Evolutionary conservation across 1,140 invertebrate species (phyloP).

Genomic region (Medauroidea extradentata): DNA sequence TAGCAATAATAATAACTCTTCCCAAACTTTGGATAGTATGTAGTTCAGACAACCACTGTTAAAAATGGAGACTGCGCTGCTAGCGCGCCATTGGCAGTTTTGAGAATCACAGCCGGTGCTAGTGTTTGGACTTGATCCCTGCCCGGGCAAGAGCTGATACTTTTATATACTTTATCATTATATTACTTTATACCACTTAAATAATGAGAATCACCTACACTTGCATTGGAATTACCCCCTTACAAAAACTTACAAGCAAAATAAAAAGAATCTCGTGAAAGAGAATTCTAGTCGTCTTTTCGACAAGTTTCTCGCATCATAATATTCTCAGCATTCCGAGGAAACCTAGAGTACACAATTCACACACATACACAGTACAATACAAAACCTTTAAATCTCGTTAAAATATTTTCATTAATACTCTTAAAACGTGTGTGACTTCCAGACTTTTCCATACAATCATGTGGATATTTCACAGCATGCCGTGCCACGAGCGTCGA

Average conservation of each 20-base stretch:
- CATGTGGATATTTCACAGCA: conserved; percentile 14
- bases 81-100: conserved; percentile 19
- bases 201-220: conserved; percentile 20
- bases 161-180: conserved; percentile 13
- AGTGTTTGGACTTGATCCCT: conserved; percentile 19
- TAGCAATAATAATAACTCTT: conserved; percentile 1
- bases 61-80: conserved; percentile 8
- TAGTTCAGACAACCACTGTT: conserved; percentile 8
- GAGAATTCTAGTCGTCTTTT: conserved; percentile 14
- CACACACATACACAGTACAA: conserved; percentile 18
- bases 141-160: conserved; percentile 17
- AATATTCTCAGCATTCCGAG: neutral
- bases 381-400: conserved; percentile 25
- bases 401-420: conserved; percentile 25
- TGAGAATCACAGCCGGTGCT: conserved; percentile 24
- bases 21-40: neutral
- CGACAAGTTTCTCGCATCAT: neutral
- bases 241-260: conserved; percentile 13
- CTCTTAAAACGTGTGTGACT: conserved; percentile 19
- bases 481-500: conserved; percentile 19
- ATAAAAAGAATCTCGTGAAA: conserved; percentile 13
- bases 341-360: neutral
- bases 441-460: conserved; percentile 17
- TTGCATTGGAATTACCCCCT: conserved; percentile 13
- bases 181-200: conserved; percentile 20